These are phyloP conservation scores for Bemisia tabaci DNA, from an alignment of 1,140 invertebrate genomes.

Conservation along the genomic window DNA sequence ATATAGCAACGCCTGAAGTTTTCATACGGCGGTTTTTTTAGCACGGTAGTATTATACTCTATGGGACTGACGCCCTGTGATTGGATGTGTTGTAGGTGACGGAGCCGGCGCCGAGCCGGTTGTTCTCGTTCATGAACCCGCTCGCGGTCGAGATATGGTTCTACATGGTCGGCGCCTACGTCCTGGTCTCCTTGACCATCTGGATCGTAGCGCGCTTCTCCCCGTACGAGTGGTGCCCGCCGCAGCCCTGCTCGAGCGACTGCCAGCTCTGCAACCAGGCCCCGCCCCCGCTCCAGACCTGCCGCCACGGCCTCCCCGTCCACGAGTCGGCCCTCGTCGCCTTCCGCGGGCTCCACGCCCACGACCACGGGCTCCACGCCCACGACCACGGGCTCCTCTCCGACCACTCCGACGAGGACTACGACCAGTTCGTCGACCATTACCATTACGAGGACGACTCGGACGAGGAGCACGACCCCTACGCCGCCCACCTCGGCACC, in stretches of 20 bases:
- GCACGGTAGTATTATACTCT: too few relatives aligned
- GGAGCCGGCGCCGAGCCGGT: conserved; percentile 72
- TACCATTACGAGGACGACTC: conserved; percentile 13
- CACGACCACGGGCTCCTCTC: conserved; percentile 1
- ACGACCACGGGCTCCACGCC: conserved; percentile 3
- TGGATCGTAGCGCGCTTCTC: conserved; percentile 93
- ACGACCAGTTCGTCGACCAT: conserved; percentile 1
- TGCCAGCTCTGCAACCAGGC: too few relatives aligned
- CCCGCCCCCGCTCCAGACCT: too few relatives aligned
- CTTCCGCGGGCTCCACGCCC: conserved; percentile 1
- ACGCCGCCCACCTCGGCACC: conserved; percentile 13
- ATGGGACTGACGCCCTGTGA: not conserved
- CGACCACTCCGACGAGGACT: not conserved
- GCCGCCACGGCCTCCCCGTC: too few relatives aligned
- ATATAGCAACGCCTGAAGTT: too few relatives aligned
- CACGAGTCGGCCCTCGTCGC: not conserved
- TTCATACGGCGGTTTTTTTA: too few relatives aligned
- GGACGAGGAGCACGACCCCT: conserved; percentile 37
- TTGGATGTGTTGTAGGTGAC: conserved; percentile 47
- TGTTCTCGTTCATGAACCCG: conserved; percentile 94
- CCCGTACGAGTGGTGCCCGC: conserved; percentile 96
- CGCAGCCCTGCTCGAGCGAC: too few relatives aligned
- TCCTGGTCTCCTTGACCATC: conserved; percentile 82
- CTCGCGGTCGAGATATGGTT: conserved; percentile 91
- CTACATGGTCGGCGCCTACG: conserved; percentile 83